Percentiles rank a stretch among this genome's conserved stretches.
phyloP scores from a whole-genome alignment of 1,140 invertebrate species.

The Papilio xuthus region DNA sequence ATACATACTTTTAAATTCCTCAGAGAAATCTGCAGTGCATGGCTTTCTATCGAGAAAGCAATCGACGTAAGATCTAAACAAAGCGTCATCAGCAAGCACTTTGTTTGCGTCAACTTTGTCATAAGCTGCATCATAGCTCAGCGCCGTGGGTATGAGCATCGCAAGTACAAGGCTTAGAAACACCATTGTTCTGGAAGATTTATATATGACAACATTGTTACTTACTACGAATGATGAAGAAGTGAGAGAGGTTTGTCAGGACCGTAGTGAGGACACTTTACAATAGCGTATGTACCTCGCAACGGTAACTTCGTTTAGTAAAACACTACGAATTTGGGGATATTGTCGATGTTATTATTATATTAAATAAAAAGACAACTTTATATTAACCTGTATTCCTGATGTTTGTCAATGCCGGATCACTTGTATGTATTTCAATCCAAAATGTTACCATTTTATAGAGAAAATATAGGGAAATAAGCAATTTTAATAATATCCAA shows the following conservation, averaged over 20 bases:
- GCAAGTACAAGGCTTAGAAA: conserved; percentile 45
- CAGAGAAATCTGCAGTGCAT: conserved; percentile 84
- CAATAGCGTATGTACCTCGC: too few species aligned
- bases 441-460: not conserved
- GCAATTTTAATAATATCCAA: conserved; percentile 1
- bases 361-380: not conserved
- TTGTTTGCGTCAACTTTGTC: conserved; percentile 86
- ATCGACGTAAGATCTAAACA: conserved; percentile 85
- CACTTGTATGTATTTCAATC: not conserved
- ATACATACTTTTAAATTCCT: conserved; percentile 86
- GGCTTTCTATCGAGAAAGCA: conserved; percentile 86
- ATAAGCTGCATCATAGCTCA: conserved; percentile 62
- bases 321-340: too few species aligned
- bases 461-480: not conserved
- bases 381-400: not conserved
- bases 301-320: too few species aligned
- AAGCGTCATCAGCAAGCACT: conserved; percentile 83
- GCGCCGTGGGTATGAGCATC: conserved; percentile 39
- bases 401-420: not conserved
- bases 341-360: too few species aligned
- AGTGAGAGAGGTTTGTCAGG: too few species aligned
- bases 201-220: not conserved
- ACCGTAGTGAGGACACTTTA: too few species aligned
- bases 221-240: too few species aligned
- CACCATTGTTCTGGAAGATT: conserved; percentile 37